Evolutionary conservation across 1,140 invertebrate species (phyloP).

Genomic region (Euura saliciscinereae): DNA sequence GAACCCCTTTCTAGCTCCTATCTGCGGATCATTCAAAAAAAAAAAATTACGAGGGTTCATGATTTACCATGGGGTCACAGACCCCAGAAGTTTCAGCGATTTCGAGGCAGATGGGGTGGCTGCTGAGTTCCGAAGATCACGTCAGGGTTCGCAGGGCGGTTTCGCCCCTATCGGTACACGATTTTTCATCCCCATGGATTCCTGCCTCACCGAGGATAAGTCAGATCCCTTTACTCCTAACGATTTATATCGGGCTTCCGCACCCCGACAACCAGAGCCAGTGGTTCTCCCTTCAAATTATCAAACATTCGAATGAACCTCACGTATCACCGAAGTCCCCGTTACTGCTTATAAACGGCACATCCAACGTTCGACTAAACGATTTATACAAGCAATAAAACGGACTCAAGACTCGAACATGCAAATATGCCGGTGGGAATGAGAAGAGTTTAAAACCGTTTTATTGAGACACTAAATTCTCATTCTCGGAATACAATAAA

Average conservation of each 20-base stretch:
- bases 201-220: not conserved
- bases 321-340: conserved; percentile 36
- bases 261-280: not conserved
- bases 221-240: not conserved
- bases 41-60: no score
- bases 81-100: not conserved
- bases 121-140: not conserved
- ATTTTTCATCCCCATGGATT: not conserved
- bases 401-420: conserved; percentile 6
- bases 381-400: conserved; percentile 44
- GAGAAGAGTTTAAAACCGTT: not conserved
- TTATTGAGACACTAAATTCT: not conserved
- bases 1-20: no score
- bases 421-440: conserved; percentile 3
- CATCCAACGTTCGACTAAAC: conserved; percentile 26
- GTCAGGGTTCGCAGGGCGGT: not conserved
- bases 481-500: not conserved
- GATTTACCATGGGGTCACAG: no score
- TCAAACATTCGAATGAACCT: conserved; percentile 34
- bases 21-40: no score
- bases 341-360: no score
- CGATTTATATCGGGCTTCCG: not conserved
- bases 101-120: not conserved
- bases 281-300: not conserved
- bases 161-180: not conserved